These are phyloP conservation scores for Maniola hyperantus DNA, from an alignment of 2,888 invertebrate species.

Conservation along the genomic window DNA sequence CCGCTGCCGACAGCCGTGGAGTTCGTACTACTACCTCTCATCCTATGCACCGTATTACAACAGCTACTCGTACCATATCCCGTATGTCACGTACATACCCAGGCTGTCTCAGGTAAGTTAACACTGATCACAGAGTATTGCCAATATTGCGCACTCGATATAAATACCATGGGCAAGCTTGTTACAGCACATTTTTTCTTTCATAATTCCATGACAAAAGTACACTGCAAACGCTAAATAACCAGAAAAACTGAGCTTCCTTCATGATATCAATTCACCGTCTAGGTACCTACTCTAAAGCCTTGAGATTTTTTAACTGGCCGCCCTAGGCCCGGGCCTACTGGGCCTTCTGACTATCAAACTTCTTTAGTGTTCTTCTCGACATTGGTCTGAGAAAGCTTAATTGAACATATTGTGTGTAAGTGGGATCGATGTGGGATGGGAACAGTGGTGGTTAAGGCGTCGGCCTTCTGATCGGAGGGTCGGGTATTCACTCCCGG, in stretches of 20 bases:
- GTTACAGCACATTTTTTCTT: constrained; percentile 12
- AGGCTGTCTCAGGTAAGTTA: constrained; percentile 74
- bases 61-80: constrained; percentile 66
- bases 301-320: too few relatives aligned
- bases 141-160: constrained; percentile 22
- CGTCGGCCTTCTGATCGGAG: too few relatives aligned
- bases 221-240: constrained; percentile 21
- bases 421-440: too few relatives aligned
- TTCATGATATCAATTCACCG: constrained; percentile 1
- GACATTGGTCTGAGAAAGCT: too few relatives aligned
- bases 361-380: too few relatives aligned
- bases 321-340: too few relatives aligned
- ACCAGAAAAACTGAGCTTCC: constrained; percentile 15
- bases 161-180: constrained; percentile 40
- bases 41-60: constrained; percentile 68
- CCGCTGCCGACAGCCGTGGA: constrained; percentile 66
- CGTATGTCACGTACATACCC: constrained; percentile 71
- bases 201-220: constrained; percentile 14
- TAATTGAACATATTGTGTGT: too few relatives aligned
- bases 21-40: constrained; percentile 71
- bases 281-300: too few relatives aligned
- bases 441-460: too few relatives aligned
- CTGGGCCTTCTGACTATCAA: too few relatives aligned
- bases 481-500: too few relatives aligned
- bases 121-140: constrained; percentile 15